Evolutionary conservation across 2,888 invertebrate genomes (phyloP).

Genomic region (Embidobia sp.): DNA sequence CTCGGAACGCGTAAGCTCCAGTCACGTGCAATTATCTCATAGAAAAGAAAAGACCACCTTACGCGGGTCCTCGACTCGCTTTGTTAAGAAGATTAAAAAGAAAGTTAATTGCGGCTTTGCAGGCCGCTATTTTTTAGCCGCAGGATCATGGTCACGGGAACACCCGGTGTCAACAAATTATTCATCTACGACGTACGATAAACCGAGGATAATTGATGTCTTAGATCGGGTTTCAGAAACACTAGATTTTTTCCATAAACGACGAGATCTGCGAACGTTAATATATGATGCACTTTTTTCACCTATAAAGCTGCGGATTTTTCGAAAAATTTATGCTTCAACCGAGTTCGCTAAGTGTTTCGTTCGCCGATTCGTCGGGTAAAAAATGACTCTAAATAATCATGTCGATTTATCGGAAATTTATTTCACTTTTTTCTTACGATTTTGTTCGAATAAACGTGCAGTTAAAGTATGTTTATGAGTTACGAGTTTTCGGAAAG

Average conservation of each 20-base stretch:
- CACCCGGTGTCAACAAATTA: slow-evolving; percentile 35
- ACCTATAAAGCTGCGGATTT: slow-evolving; percentile 12
- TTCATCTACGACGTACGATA: slow-evolving; percentile 16
- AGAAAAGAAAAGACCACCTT: slow-evolving; percentile 32
- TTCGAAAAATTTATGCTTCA: slow-evolving; percentile 7
- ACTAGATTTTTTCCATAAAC: neutral
- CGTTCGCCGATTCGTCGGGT: slow-evolving; percentile 7
- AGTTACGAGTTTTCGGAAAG: too few relatives aligned
- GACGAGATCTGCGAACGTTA: slow-evolving; percentile 3
- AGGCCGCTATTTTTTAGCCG: slow-evolving; percentile 17
- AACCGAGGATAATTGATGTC: slow-evolving; percentile 7
- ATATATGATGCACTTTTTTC: slow-evolving; percentile 16
- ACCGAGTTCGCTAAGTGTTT: slow-evolving; percentile 9
- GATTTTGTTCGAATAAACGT: too few relatives aligned
- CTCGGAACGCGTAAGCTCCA: neutral
- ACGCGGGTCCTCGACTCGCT: slow-evolving; percentile 10
- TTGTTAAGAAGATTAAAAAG: slow-evolving; percentile 32
- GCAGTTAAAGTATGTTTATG: too few relatives aligned
- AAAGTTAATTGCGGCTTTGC: slow-evolving; percentile 24
- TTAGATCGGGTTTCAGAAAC: slow-evolving; percentile 17
- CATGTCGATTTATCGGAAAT: slow-evolving; percentile 30
- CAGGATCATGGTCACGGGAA: slow-evolving; percentile 6
- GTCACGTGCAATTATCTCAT: slow-evolving; percentile 40
- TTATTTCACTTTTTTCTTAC: too few relatives aligned
- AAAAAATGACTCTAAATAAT: slow-evolving; percentile 21